A percentile compares a stretch with the other conserved stretches of the same genome.
phyloP scores from a whole-genome alignment of 2,797 vertebrate genomes.

The Smutsia temminckii region DNA sequence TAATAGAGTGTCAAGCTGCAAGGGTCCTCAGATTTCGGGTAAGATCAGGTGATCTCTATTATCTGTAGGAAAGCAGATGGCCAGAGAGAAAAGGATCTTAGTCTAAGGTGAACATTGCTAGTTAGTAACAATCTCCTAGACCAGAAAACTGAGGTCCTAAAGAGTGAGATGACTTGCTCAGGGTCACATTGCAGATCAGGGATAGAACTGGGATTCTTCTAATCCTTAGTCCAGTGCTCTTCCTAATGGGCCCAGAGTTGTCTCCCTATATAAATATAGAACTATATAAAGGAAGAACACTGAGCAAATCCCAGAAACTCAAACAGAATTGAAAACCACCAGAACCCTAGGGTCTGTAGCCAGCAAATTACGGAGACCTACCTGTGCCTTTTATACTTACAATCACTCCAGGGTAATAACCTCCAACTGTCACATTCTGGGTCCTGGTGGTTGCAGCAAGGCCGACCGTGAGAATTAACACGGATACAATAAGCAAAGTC shows the following conservation, averaged over 20 bases:
- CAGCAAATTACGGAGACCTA: conserved; percentile 75
- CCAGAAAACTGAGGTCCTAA: background rate
- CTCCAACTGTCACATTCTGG: conserved; percentile 98
- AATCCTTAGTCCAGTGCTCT: conserved; percentile 1
- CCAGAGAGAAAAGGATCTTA: background rate
- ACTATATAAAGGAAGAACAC: conserved; percentile 73
- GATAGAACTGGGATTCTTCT: background rate
- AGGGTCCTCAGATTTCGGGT: conserved; percentile 13
- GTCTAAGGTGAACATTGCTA: background rate
- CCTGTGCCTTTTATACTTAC: conserved; percentile 90
- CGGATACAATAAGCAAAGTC: conserved; percentile 95
- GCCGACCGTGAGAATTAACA: conserved; percentile 96
- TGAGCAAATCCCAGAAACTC: conserved; percentile 69
- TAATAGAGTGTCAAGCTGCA: background rate
- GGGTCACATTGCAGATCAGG: background rate
- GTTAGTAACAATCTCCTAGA: background rate
- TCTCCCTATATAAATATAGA: conserved; percentile 21
- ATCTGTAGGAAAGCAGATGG: background rate
- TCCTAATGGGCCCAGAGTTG: background rate
- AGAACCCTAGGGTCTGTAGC: conserved; percentile 70
- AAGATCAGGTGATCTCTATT: conserved; percentile 4
- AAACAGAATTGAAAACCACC: conserved; percentile 60
- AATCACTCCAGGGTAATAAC: conserved; percentile 98
- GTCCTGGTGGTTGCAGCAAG: conserved; percentile 97
- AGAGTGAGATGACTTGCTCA: background rate